These are phyloP conservation scores for Habroteleia sp. DNA, from an alignment of 2,888 invertebrate genomes.

Conservation along the genomic window DNA sequence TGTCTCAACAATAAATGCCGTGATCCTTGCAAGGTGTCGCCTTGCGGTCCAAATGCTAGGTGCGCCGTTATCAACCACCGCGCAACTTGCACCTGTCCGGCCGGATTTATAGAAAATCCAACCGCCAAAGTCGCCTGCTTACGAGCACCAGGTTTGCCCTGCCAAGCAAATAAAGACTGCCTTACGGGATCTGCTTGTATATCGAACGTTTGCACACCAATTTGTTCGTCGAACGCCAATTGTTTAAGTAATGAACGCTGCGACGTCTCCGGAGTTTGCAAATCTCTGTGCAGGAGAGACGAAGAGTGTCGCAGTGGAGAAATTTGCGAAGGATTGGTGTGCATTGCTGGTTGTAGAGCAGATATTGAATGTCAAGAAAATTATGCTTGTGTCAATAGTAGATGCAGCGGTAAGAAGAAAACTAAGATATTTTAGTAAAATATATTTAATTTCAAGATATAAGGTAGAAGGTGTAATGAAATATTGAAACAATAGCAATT, in stretches of 20 bases:
- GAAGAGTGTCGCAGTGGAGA: constrained; percentile 93
- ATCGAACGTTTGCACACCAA: constrained; percentile 87
- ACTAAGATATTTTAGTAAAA: background rate
- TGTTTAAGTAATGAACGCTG: constrained; percentile 93
- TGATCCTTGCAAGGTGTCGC: constrained; percentile 88
- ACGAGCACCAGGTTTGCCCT: constrained; percentile 88
- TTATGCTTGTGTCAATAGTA: constrained; percentile 88
- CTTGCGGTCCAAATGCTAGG: constrained; percentile 92
- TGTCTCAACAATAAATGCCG: constrained; percentile 90
- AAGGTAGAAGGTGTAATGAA: too few relatives aligned
- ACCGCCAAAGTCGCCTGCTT: constrained; percentile 94
- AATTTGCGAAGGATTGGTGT: constrained; percentile 91
- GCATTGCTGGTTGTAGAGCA: constrained; percentile 90
- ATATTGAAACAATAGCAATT: too few relatives aligned
- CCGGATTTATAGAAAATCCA: constrained; percentile 92
- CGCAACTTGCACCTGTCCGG: constrained; percentile 90
- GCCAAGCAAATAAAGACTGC: constrained; percentile 90
- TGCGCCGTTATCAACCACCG: constrained; percentile 91
- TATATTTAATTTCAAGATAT: too few relatives aligned
- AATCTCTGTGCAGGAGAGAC: constrained; percentile 91
- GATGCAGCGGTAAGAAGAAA: constrained; percentile 84
- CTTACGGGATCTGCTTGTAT: constrained; percentile 87
- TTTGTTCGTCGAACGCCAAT: constrained; percentile 88
- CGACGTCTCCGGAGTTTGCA: constrained; percentile 88
- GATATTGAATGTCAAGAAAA: constrained; percentile 88